A percentile compares a stretch with the other conserved stretches of the same genome.
Conservation (phyloP, 2,888 invertebrate species). For the Phytoseiulus persimilis region DNA sequence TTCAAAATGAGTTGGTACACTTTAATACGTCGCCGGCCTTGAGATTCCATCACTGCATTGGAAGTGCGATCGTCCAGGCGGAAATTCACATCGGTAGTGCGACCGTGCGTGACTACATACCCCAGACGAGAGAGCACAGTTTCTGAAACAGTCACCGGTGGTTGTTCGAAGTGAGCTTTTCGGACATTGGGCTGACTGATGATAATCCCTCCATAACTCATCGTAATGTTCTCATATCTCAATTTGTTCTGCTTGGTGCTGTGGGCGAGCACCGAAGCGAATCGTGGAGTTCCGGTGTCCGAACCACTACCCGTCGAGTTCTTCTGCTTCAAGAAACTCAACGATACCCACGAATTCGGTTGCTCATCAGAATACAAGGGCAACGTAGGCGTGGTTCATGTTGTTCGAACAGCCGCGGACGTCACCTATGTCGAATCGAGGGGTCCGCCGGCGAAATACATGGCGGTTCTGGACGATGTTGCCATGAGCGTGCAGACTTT, state of each 20-base stretch:
- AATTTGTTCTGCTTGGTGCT: background rate
- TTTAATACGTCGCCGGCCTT: background rate
- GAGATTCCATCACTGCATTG: too few relatives aligned
- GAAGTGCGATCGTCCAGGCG: background rate
- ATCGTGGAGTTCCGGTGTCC: conserved; percentile 29
- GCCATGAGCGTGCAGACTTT: conserved; percentile 45
- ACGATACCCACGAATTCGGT: conserved; percentile 89
- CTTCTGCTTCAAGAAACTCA: conserved; percentile 74
- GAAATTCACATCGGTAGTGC: background rate
- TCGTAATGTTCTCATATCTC: background rate
- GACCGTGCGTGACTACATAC: background rate
- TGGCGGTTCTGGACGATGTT: conserved; percentile 62
- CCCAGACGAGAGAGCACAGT: background rate
- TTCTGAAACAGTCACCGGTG: background rate
- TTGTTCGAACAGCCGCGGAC: conserved; percentile 60
- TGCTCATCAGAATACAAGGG: conserved; percentile 77
- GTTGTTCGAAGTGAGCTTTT: background rate
- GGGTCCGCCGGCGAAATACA: conserved; percentile 70
- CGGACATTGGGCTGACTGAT: background rate
- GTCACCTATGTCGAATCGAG: conserved; percentile 63
- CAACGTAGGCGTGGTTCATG: conserved; percentile 73
- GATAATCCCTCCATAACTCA: background rate
- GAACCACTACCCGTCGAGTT: conserved; percentile 39
- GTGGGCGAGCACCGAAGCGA: background rate
- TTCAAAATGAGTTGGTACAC: background rate